phyloP scores from a whole-genome alignment of 2,797 vertebrate species.

The Platalea minor region DNA sequence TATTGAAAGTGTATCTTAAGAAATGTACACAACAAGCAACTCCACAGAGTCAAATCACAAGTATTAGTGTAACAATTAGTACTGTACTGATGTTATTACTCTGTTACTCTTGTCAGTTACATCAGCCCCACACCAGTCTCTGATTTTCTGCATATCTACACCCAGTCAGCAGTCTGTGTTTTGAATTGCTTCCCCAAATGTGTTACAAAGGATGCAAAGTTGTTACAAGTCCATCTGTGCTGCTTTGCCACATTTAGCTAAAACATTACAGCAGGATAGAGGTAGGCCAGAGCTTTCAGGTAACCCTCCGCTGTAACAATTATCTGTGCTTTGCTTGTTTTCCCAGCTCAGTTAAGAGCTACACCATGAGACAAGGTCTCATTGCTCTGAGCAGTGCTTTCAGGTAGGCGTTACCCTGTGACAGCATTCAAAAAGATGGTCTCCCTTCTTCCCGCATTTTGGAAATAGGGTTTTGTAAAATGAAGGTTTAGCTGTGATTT shows the following conservation, averaged over 20 bases:
- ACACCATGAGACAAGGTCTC: not conserved
- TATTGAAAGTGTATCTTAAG: not conserved
- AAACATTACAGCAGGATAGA: not conserved
- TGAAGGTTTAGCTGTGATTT: not conserved
- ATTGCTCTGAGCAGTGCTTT: not conserved
- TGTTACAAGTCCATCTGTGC: not conserved
- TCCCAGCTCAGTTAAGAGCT: not conserved
- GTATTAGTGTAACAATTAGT: not conserved
- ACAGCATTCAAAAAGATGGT: not conserved
- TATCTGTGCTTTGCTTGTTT: not conserved
- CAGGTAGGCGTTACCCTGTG: rapidly evolving
- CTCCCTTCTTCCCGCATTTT: not conserved
- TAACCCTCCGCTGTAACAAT: too few species aligned
- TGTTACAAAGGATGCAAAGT: not conserved
- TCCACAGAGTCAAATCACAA: not conserved
- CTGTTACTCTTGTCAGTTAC: not conserved
- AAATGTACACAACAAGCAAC: not conserved
- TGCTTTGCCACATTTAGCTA: not conserved
- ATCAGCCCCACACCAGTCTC: not conserved
- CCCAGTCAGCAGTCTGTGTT: not conserved
- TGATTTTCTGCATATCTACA: not conserved
- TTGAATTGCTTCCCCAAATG: not conserved
- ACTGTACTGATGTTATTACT: not conserved
- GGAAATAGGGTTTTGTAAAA: not conserved
- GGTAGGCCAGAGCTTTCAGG: not conserved